Evolutionary conservation across 2,888 invertebrate genomes (phyloP), one percentile per base, ranked within the genome.

Genomic region (Ornithoptera alexandrae): DNA sequence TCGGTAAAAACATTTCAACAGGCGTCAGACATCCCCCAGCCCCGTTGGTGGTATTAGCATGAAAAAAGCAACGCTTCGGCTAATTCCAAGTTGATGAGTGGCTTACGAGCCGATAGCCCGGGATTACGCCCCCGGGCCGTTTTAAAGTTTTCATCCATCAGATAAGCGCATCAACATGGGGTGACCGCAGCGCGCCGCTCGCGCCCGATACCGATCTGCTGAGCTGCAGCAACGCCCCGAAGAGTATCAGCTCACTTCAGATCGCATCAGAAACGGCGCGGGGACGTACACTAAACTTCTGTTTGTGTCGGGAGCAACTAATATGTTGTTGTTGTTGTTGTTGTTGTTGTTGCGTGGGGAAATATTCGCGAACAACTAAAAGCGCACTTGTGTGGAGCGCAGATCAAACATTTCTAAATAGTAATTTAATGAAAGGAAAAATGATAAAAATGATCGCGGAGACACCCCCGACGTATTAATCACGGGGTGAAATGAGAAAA

Each of bases 61-160:
- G 72, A 74, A 75, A 77, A 75, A 74, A 74, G 74, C 73, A 72
- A 75, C 75, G 77, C 77, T 77, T 74, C 76, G 74, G 74, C 74
- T 80, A 78, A 80, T 78, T 72, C 82, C 77, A 72, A 78, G 77
- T 79, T 86, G 89, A 89, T 84, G 90, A 86, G 82, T 81, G 81
- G 88, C 87, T 90, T 88, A 89, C 88, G 81, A 72, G 76, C 77
- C 79, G 85, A 88, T 87, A 88, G 85, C 83, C 83, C 78, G 82
- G 83, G 81, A 81, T 83, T 82, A 78, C 81, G 77, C n/a, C 5
- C 65, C 68, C 74, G 72, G 70, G 74, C 77, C 79, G 79, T 74
- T 87, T 90, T 88, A 87, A 88, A 89, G 79, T 87, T 88, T 84
- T 85, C 67, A 74, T 76, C 75, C 77, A 74, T 79, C 77, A 76